Base-by-base conservation (phyloP, 2,797 vertebrate genomes). In the Sitta carolinensis region DNA sequence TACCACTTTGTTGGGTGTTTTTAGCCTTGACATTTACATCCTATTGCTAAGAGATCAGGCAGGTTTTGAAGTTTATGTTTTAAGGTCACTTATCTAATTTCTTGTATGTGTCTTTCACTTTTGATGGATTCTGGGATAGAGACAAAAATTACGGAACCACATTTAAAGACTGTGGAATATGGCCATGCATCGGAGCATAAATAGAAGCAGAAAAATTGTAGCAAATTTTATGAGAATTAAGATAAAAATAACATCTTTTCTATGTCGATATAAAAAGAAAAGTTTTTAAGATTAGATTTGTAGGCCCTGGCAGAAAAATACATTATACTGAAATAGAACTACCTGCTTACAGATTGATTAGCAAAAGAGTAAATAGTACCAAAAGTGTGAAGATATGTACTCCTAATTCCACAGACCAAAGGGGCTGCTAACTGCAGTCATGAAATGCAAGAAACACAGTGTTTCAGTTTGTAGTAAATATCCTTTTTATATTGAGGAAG, bases 1-100 rank as follows among this genome's bases (percentile, higher is more conserved):
- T 20, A 34, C 1, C 29, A 6, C 26, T 62, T 59, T 45, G 3
- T 29, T 25, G 4, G 1, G 0, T 0, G 30, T 68, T 73, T 84
- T 81, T 29, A 72, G 7, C 21, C 9, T 43, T 50, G 25, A 67
- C 20, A 34, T 69, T 89, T 80, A 42, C 18, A 47, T 67, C 23
- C 10, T 70, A 67, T 57, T n/a, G 62, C 15, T 9, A 73, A 43
- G 43, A 68, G 10, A 43, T 81, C 15, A 84, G 25, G 25, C 16
- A 68, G 32, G 10, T 78, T 86, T 68, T 34, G 42, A 84, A 78
- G 32, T 25, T n/a, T 34, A 7, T 51, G 11, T 63, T 88, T 95
- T 48, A 10, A 82, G 43, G 18, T 58, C 29, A 25, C 12, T 54
- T 68, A 47, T n/a, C 43, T 62, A 64, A 58, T 76, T 76, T 34